Percentiles rank a stretch among this genome's conserved stretches.
These are phyloP conservation scores for Lacanobia wlatinum DNA, from an alignment of 2,888 invertebrate species.

Conservation along the genomic window DNA sequence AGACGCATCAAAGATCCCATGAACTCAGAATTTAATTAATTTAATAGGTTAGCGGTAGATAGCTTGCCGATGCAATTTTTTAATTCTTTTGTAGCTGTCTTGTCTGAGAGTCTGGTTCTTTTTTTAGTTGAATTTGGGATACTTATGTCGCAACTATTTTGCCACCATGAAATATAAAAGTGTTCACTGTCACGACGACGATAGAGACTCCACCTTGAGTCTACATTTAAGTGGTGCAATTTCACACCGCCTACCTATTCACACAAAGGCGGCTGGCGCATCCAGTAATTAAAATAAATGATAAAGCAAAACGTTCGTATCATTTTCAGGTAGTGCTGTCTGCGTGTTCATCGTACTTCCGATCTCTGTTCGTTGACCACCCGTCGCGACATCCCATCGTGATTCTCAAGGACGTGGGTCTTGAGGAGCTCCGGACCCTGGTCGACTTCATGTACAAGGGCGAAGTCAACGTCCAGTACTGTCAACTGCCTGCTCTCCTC, in stretches of 20 bases:
- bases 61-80: too few species aligned
- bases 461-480: conserved; percentile 98
- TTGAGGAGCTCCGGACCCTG: conserved; percentile 96
- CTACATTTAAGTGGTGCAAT: conserved; percentile 1
- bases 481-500: conserved; percentile 96
- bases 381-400: conserved; percentile 98
- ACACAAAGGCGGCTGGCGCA: background rate
- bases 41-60: background rate
- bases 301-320: conserved; percentile 17
- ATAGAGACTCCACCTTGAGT: background rate
- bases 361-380: conserved; percentile 97
- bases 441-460: conserved; percentile 99
- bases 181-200: background rate
- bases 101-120: background rate
- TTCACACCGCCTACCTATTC: background rate
- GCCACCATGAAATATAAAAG: background rate
- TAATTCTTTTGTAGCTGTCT: too few species aligned
- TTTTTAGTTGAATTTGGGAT: background rate
- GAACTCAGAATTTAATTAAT: background rate
- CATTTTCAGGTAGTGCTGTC: conserved; percentile 95
- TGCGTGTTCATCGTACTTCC: conserved; percentile 98
- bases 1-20: background rate
- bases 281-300: conserved; percentile 21
- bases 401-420: conserved; percentile 98
- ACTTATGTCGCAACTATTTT: background rate